Evolutionary conservation across 2,888 invertebrate species (phyloP).

Genomic region (Deilephila porcellus): DNA sequence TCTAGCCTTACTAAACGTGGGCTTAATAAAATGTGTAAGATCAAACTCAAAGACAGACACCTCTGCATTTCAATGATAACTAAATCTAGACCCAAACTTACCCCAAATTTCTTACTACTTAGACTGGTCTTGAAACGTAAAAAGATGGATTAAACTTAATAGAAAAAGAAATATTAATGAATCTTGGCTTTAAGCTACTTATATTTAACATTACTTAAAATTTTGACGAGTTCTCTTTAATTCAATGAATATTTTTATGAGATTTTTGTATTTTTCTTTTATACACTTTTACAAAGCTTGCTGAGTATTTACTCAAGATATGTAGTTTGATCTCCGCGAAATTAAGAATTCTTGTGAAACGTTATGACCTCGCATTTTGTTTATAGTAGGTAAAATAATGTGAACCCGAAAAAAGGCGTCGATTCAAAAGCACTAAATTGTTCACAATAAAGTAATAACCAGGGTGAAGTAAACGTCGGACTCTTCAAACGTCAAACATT

Average conservation of each 20-base stretch:
- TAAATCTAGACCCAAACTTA: not conserved
- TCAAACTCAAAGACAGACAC: not conserved
- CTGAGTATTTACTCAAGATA: no score
- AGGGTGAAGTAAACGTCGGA: no score
- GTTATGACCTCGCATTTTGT: no score
- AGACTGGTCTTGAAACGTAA: not conserved
- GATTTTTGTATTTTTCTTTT: not conserved
- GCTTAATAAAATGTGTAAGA: not conserved
- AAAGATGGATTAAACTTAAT: conserved; percentile 5
- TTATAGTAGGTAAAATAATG: no score
- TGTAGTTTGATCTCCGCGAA: no score
- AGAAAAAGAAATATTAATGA: conserved; percentile 17
- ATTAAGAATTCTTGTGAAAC: no score
- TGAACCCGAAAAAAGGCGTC: no score
- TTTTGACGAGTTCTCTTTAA: not conserved
- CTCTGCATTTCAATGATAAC: not conserved
- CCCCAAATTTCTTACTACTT: not conserved
- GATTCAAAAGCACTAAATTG: no score
- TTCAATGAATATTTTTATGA: not conserved
- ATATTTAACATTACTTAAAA: not conserved
- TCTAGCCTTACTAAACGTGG: no score
- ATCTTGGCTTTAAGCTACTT: conserved; percentile 8
- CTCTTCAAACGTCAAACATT: no score
- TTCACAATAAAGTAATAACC: no score
- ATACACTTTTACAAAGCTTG: not conserved